A percentile compares a stretch with the other conserved stretches of the same genome.
Conservation (phyloP, 92 coral and sea anemone species). For the Parazoanthus darwini region DNA sequence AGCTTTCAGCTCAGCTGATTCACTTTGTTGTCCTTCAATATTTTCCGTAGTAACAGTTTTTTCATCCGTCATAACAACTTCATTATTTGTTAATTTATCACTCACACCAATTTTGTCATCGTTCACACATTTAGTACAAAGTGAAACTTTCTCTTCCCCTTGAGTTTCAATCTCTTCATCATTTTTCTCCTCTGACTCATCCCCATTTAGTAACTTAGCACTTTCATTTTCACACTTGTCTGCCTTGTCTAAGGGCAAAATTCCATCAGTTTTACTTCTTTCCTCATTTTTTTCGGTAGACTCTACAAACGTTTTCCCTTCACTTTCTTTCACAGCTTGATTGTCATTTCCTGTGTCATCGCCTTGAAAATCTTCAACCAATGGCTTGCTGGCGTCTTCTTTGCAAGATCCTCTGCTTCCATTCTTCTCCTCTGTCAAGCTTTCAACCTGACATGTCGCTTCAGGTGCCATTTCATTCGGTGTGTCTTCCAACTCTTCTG, state of each 20-base stretch:
- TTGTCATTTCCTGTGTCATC: neutral
- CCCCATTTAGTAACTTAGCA: neutral
- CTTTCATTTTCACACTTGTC: neutral
- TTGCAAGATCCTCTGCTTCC: neutral
- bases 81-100: neutral
- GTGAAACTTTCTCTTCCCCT: neutral
- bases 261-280: neutral
- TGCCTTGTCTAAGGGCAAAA: neutral
- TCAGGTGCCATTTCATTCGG: slow-evolving; percentile 3
- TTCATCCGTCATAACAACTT: neutral
- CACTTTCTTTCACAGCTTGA: neutral
- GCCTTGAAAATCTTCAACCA: neutral
- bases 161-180: neutral
- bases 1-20: neutral
- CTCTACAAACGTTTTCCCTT: neutral
- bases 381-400: neutral
- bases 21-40: neutral
- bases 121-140: slow-evolving; percentile 9
- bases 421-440: neutral
- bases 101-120: neutral
- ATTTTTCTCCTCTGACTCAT: neutral
- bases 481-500: slow-evolving; percentile 31
- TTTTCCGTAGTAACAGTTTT: too few species aligned
- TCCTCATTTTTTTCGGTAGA: slow-evolving; percentile 1
- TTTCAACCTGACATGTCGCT: neutral